Evolutionary conservation across 2,888 invertebrate genomes (phyloP).

Genomic region (Clepsis dumicolana): DNA sequence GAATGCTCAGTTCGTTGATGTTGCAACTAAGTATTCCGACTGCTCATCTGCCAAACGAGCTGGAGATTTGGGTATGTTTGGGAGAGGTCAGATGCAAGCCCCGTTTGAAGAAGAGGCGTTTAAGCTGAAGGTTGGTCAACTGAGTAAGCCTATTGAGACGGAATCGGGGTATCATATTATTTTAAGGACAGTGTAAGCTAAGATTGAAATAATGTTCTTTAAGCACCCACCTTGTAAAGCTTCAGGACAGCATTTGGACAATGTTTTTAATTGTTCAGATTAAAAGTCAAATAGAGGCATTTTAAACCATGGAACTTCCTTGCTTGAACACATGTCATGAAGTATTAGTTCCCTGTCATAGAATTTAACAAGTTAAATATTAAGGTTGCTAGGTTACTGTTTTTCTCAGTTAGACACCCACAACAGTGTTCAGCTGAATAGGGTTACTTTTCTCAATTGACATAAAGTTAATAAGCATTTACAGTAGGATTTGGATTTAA

Average conservation of each 20-base stretch:
- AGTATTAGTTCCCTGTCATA: too few relatives aligned
- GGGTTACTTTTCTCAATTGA: too few relatives aligned
- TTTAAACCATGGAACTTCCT: too few relatives aligned
- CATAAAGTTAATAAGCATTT: too few relatives aligned
- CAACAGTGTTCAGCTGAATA: too few relatives aligned
- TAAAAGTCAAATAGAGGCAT: too few relatives aligned
- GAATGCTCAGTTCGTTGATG: slow-evolving; percentile 92
- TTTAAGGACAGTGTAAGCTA: slow-evolving; percentile 92
- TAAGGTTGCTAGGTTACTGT: too few relatives aligned
- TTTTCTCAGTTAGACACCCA: too few relatives aligned
- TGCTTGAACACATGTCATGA: too few relatives aligned
- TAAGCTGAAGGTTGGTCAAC: slow-evolving; percentile 95
- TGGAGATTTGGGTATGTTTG: slow-evolving; percentile 98
- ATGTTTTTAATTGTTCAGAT: background rate
- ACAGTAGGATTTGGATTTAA: too few relatives aligned
- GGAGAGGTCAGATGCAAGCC: slow-evolving; percentile 97
- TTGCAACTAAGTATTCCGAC: slow-evolving; percentile 97
- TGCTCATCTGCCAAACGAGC: slow-evolving; percentile 98
- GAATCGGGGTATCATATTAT: slow-evolving; percentile 99
- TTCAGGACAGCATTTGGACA: background rate
- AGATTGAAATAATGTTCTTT: slow-evolving; percentile 1
- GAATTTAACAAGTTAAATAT: too few relatives aligned
- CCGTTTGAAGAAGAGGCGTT: slow-evolving; percentile 99
- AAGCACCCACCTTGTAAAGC: background rate
- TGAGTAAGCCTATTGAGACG: slow-evolving; percentile 96